Evolutionary conservation across 2,797 vertebrate species (phyloP).

Genomic region (Protosalanx chinensis): DNA sequence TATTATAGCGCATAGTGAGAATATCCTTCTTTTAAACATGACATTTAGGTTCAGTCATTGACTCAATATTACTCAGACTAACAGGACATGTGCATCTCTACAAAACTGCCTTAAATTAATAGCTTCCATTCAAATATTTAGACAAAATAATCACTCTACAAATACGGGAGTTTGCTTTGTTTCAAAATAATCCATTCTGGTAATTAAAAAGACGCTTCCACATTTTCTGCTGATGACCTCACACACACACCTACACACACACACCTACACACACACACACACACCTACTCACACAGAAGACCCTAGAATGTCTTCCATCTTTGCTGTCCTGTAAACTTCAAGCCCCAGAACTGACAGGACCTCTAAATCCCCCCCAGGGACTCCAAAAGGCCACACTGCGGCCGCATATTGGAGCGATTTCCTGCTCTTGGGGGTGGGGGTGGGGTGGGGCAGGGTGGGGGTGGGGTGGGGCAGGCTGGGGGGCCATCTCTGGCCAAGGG

Average conservation of each 20-base stretch:
- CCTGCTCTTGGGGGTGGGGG: slow-evolving; percentile 67
- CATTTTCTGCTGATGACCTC: background rate
- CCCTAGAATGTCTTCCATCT: slow-evolving; percentile 59
- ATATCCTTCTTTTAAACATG: background rate
- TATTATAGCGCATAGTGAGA: background rate
- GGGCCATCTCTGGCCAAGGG: background rate
- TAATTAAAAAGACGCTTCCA: background rate
- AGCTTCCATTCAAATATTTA: slow-evolving; percentile 20
- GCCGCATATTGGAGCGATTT: slow-evolving; percentile 75
- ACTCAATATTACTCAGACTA: background rate
- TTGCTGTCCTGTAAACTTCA: slow-evolving; percentile 60
- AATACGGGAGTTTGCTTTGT: background rate
- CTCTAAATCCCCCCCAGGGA: slow-evolving; percentile 62
- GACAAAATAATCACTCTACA: background rate
- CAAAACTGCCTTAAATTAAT: background rate
- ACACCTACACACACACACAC: too few species aligned
- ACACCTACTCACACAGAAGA: background rate
- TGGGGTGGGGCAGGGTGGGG: slow-evolving; percentile 65
- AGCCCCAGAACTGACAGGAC: slow-evolving; percentile 54
- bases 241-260: slow-evolving; percentile 5
- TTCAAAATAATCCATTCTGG: background rate
- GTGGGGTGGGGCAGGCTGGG: slow-evolving; percentile 13
- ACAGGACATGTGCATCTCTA: background rate
- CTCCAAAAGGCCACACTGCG: slow-evolving; percentile 55
- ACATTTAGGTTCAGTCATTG: background rate